These are phyloP conservation scores for Empis stercorea DNA, from an alignment of 2,888 invertebrate genomes.

Conservation along the genomic window DNA sequence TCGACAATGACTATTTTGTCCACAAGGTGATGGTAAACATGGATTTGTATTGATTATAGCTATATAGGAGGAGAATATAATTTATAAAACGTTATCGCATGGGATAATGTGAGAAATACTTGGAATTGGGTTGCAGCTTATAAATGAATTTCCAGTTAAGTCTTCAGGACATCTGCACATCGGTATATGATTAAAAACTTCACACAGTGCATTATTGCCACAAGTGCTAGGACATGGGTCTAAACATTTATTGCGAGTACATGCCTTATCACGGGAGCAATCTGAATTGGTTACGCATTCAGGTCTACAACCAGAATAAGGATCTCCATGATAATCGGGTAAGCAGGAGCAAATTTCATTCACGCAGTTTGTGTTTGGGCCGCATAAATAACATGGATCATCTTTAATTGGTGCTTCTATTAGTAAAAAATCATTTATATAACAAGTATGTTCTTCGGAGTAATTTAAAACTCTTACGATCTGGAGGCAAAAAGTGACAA, in stretches of 20 bases:
- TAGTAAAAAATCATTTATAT: background rate
- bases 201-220: slow-evolving; percentile 60
- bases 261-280: slow-evolving; percentile 55
- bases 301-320: slow-evolving; percentile 62
- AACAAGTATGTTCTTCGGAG: background rate
- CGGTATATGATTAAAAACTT: slow-evolving; percentile 63
- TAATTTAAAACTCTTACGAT: slow-evolving; percentile 22
- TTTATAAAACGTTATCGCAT: no score
- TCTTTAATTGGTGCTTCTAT: slow-evolving; percentile 23
- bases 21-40: slow-evolving; percentile 60
- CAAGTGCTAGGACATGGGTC: slow-evolving; percentile 72
- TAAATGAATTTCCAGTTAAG: slow-evolving; percentile 62
- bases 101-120: no score
- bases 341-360: slow-evolving; percentile 56
- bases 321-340: slow-evolving; percentile 58
- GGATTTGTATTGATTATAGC: slow-evolving; percentile 41
- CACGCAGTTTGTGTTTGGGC: slow-evolving; percentile 54
- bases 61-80: background rate
- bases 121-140: slow-evolving; percentile 37
- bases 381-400: slow-evolving; percentile 52
- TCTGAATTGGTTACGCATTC: slow-evolving; percentile 66
- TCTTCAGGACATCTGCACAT: slow-evolving; percentile 60
- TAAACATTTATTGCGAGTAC: slow-evolving; percentile 56
- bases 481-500: slow-evolving; percentile 40
- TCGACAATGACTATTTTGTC: slow-evolving; percentile 61